Base-by-base conservation (phyloP, 2,888 invertebrate genomes). In the Beris chalybata region DNA sequence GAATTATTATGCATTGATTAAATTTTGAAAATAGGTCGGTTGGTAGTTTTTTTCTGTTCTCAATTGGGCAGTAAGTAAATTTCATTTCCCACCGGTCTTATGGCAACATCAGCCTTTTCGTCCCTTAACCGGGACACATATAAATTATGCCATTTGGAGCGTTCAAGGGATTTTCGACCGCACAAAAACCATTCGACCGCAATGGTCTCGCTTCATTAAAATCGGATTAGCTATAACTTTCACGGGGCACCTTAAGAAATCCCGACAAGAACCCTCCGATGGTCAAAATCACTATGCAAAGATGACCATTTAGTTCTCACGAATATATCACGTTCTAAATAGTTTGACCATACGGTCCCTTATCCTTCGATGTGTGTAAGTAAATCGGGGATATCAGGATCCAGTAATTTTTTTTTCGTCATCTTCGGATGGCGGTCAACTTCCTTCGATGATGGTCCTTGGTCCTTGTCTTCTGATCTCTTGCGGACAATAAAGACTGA, bases 181-280 rank as follows among this genome's bases (percentile, higher is more conserved):
- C 38, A 61, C 43, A 61, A 64, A 64, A 64, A 54, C 64, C 54
- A 45, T 54, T 54, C 64, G 22, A 64, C 64, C 64, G 54, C 64
- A 64, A 64, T 64, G 54, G 64, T 64, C n/a, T 15, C 52, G 64
- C 54, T 64, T 64, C 64, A 64, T 64, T 64, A 64, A 64, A 54
- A 64, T 64, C 64, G 64, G 64, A 64, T 64, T 64, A 64, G 64
- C 54, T 30, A 64, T 53, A 64, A 64, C 53, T 54, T 64, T 64
- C 64, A 61, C 61, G 52, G 61, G 11, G 4, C 29, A 61, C 50
- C 61, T 30, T 30, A 52, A 52, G 61, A 38, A 52, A 61, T 32
- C 50, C 61, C 9, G n/a, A 13, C 15, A 22, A 7, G 31, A 61
- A 52, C 61, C 52, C 61, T 61, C 45, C 52, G 13, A 38, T n/a